Base-by-base conservation (phyloP, 2,113 vertebrate genomes). In the Todiramphus saurophagus region DNA sequence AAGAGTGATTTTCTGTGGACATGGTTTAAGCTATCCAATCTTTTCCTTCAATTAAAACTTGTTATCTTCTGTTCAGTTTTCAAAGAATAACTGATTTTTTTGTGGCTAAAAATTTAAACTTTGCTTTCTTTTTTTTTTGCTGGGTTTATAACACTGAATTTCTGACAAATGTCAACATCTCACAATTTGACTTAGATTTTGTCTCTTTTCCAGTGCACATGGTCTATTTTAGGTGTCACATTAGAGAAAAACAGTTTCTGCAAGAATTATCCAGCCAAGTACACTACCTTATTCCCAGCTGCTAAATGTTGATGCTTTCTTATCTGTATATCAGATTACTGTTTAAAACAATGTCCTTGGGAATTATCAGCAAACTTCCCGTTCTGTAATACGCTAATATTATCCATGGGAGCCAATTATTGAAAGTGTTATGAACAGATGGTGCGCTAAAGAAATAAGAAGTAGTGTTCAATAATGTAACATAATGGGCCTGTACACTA, bases 291-390 rank as follows among this genome's bases (percentile, higher is more conserved):
- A 72, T 85, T 96, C 56, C 80, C 60, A 56, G 13, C 10, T 94
- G 58, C 31, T 74, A 60, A 83, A 90, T 69, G 67, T 78, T 97
- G 59, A 96, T 5, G 11, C 13, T 88, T 93, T 87, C 90, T 81
- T 73, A 94, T 59, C 46, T 80, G 50, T 67, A 11, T 80, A 78
- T 89, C 70, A 86, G 18, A 76, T 94, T 96, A 82, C 70, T 81
- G 44, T 92, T 91, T 90, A 83, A 95, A 96, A 95, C 90, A 75
- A 90, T 66, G 44, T 88, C 77, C 23, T 83, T 91, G 89, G 68
- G 73, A 96, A 93, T 95, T 93, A 95, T 51, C 89, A 73, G 51
- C 90, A 97, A 96, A 96, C 31, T 96, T 95, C 94, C 44, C 43
- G 95, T 96, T 96, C 53, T 95, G 87, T 93, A 91, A 44, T 81